These are phyloP conservation scores for Onchidella celtica DNA, from an alignment of 2,888 invertebrate genomes.

Conservation along the genomic window DNA sequence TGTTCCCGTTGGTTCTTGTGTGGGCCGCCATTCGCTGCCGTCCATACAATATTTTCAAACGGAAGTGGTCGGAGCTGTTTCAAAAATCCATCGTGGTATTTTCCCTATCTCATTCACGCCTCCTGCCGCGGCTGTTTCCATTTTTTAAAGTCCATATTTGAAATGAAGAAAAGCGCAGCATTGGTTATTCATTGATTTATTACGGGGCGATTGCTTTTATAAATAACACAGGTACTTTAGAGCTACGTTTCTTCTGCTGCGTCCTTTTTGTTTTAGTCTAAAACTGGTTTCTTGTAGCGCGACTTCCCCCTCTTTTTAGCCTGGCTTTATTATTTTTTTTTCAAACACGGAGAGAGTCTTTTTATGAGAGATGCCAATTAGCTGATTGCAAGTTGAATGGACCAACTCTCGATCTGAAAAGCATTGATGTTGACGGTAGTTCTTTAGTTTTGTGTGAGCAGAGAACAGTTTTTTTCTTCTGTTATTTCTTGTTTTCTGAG, in stretches of 20 bases:
- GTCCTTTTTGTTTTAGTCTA: background rate
- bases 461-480: background rate
- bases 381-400: conserved; percentile 42
- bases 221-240: background rate
- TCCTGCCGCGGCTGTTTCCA: no score
- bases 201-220: background rate
- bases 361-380: conserved; percentile 14
- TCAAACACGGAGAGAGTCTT: background rate
- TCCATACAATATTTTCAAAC: no score
- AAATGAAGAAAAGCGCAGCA: background rate
- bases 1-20: no score
- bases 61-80: no score
- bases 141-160: background rate
- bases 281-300: conserved; percentile 5
- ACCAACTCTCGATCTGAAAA: background rate
- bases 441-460: background rate
- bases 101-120: no score
- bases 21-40: no score
- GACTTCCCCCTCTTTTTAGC: background rate
- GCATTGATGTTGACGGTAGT: background rate
- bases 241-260: background rate
- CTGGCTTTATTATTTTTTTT: background rate
- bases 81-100: no score
- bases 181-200: background rate
- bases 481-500: no score